A percentile compares a stretch with the other conserved stretches of the same genome.
Evolutionary conservation across 2,113 vertebrate species (phyloP).

Genomic region (Scopus umbretta): DNA sequence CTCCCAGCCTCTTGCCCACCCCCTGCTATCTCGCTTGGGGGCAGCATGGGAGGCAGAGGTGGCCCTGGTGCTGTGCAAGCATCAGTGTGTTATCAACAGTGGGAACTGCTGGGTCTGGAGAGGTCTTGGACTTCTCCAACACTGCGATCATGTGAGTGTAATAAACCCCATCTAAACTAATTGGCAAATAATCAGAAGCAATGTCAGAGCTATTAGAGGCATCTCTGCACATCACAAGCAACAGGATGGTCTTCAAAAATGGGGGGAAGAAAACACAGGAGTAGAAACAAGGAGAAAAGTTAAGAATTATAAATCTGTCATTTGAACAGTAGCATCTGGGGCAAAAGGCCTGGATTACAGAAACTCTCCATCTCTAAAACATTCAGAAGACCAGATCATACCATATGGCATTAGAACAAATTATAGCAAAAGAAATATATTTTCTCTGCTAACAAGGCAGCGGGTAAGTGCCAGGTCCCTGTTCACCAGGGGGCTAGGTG

Average conservation of each 20-base stretch:
- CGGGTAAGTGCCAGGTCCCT: not conserved
- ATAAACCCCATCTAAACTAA: not conserved
- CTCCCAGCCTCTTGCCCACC: not conserved
- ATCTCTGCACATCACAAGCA: not conserved
- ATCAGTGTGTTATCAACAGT: not conserved
- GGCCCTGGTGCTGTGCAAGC: not conserved
- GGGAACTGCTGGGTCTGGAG: not conserved
- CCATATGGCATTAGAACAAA: not conserved
- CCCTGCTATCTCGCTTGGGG: not conserved
- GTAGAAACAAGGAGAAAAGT: not conserved
- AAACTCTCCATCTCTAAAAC: not conserved
- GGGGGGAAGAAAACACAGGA: not conserved
- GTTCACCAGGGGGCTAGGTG: not conserved
- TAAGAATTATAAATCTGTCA: not conserved
- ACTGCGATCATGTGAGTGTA: accelerated
- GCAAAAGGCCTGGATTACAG: not conserved
- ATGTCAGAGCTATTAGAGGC: not conserved
- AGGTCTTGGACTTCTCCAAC: not conserved
- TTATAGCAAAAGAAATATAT: not conserved
- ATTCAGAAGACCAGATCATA: not conserved
- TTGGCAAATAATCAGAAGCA: not conserved
- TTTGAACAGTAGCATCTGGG: not conserved
- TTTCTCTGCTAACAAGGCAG: not conserved
- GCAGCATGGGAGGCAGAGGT: not conserved
- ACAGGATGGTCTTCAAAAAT: not conserved